Evolutionary conservation across 2,888 invertebrate species (phyloP).

Genomic region (Diarsia mendica): DNA sequence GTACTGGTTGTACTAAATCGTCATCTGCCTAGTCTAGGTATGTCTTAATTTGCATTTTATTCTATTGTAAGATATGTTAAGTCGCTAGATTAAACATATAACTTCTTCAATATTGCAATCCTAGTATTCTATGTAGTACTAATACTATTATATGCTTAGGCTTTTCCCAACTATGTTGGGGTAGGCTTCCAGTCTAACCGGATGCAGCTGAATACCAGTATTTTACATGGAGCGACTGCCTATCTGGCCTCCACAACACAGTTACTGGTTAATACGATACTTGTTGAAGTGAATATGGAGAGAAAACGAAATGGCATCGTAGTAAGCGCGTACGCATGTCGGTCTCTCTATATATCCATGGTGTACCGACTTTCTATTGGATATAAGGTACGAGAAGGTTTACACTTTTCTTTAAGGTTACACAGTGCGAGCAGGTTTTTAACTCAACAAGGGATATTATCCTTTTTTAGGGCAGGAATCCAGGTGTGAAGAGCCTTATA

Average conservation of each 20-base stretch:
- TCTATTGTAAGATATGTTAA: too few relatives aligned
- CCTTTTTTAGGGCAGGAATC: neutral
- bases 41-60: too few relatives aligned
- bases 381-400: neutral
- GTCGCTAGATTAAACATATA: too few relatives aligned
- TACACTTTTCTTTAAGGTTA: neutral
- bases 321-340: constrained; percentile 33
- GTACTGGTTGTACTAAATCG: neutral
- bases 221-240: neutral
- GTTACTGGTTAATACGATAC: neutral
- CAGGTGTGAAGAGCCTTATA: neutral
- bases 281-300: constrained; percentile 10
- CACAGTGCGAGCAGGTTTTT: neutral
- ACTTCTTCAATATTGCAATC: too few relatives aligned
- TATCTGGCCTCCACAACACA: neutral
- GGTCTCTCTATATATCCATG: constrained; percentile 38
- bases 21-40: neutral
- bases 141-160: too few relatives aligned
- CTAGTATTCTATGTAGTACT: too few relatives aligned
- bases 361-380: constrained; percentile 45
- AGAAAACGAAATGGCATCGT: constrained; percentile 10
- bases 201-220: neutral
- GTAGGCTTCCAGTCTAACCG: neutral
- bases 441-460: neutral
- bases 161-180: neutral